A percentile compares a stretch with the other conserved stretches of the same genome.
phyloP scores from a whole-genome alignment of 1,140 invertebrate genomes.

The Drosophila asahinai region DNA sequence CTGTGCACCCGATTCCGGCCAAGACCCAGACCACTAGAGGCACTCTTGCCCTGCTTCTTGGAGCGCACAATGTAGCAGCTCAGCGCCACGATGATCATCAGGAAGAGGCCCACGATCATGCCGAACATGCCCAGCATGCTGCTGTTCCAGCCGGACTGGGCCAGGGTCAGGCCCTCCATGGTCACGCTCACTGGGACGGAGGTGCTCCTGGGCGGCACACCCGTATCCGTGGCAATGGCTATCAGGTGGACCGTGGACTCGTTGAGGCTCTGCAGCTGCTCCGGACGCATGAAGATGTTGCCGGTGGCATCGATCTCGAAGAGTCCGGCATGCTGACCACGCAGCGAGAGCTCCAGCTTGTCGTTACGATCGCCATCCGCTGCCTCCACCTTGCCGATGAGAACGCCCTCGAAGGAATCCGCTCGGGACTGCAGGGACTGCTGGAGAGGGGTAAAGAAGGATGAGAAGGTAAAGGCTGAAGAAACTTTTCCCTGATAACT shows the following conservation, averaged over 20 bases:
- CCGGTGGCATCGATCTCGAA: slow-evolving; percentile 87
- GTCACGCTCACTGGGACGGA: slow-evolving; percentile 81
- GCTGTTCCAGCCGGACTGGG: slow-evolving; percentile 72
- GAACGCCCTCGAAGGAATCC: slow-evolving; percentile 75
- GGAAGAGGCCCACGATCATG: slow-evolving; percentile 75
- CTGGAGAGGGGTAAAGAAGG: slow-evolving; percentile 19
- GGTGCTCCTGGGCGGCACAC: slow-evolving; percentile 79
- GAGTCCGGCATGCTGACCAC: slow-evolving; percentile 89
- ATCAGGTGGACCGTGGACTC: slow-evolving; percentile 89
- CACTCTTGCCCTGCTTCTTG: slow-evolving; percentile 72
- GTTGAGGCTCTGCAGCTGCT: slow-evolving; percentile 85
- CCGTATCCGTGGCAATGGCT: slow-evolving; percentile 92
- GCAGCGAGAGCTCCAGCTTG: slow-evolving; percentile 88
- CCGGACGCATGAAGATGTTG: slow-evolving; percentile 85
- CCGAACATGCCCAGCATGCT: slow-evolving; percentile 79
- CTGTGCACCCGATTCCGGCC: slow-evolving; percentile 82
- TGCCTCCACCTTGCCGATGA: slow-evolving; percentile 90
- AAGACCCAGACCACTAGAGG: slow-evolving; percentile 55
- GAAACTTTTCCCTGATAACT: neutral
- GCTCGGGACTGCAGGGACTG: slow-evolving; percentile 71
- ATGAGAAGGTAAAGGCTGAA: neutral
- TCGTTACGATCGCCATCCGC: slow-evolving; percentile 93
- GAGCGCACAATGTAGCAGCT: slow-evolving; percentile 81
- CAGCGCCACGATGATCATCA: slow-evolving; percentile 75
- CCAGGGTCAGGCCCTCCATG: slow-evolving; percentile 77